A percentile compares a stretch with the other conserved stretches of the same genome.
phyloP scores from a whole-genome alignment of 2,888 invertebrate genomes.

The Macrophya annulata region DNA sequence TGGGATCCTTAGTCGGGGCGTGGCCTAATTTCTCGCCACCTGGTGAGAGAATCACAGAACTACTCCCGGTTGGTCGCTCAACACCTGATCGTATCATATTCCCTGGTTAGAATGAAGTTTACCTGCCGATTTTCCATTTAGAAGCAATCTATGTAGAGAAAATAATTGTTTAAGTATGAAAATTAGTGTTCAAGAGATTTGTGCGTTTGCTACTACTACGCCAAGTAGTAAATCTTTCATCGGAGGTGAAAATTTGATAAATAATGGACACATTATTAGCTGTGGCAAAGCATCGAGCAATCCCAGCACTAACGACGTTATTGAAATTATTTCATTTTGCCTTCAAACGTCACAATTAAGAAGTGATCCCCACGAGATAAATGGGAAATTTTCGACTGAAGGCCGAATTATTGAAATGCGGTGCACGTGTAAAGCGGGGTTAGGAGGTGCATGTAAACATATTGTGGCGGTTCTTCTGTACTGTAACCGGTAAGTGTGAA shows the following conservation, averaged over 20 bases:
- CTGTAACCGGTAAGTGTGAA: slow-evolving; percentile 53
- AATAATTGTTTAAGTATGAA: slow-evolving; percentile 34
- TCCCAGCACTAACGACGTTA: slow-evolving; percentile 2
- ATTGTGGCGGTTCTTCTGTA: slow-evolving; percentile 55
- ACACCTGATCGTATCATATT: not conserved
- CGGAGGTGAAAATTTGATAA: slow-evolving; percentile 53
- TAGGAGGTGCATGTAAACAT: slow-evolving; percentile 54
- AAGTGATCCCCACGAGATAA: slow-evolving; percentile 55
- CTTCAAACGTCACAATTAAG: slow-evolving; percentile 56
- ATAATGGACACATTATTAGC: slow-evolving; percentile 51
- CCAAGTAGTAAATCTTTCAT: slow-evolving; percentile 51
- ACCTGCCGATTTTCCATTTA: slow-evolving; percentile 25
- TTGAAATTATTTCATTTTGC: slow-evolving; percentile 55
- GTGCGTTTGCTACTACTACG: slow-evolving; percentile 52
- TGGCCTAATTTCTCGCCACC: slow-evolving; percentile 52
- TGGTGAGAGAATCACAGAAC: slow-evolving; percentile 13
- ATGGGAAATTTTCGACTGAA: slow-evolving; percentile 38
- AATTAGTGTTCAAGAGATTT: slow-evolving; percentile 49
- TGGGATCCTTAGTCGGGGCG: slow-evolving; percentile 52
- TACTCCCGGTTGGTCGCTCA: slow-evolving; percentile 2
- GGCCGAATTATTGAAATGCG: slow-evolving; percentile 55
- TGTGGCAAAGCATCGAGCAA: slow-evolving; percentile 47
- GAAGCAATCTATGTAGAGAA: not conserved
- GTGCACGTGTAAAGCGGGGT: slow-evolving; percentile 56
- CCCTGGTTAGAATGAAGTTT: not conserved